Base-by-base conservation (phyloP, 1,140 invertebrate species). In the Phenacoccus solenopsis region DNA sequence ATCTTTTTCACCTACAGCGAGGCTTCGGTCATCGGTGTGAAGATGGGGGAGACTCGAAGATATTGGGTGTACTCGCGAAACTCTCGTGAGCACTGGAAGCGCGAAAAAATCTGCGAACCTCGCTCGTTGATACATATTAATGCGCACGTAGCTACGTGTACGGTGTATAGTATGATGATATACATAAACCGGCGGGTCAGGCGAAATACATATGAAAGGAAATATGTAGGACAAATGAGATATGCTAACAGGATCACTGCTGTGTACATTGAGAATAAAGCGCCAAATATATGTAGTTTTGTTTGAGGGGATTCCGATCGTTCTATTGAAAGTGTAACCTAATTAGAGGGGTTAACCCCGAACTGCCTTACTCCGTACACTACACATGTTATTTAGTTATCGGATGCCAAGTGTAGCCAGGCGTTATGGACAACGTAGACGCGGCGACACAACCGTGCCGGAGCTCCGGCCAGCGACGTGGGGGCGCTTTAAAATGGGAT, bases 341-440 rank as follows among this genome's bases (percentile, higher is more conserved):
- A 64, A 64, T 64, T 64, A 64, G 21, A 64, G 22, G 59, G 25
- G 59, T 64, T 27, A 64, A 64, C 59, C 59, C 59, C 59, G 59
- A 24, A 64, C 59, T 64, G 21, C 59, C 59, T 27, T 16, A 2
- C 59, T 64, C 4, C 32, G 32, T 64, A 64, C 16, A 24, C 59
- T 64, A 64, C 59, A 64, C 59, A 64, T 64, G 59, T 64, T 64
- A 64, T 64, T 64, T 64, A 27, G 59, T 64, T 64, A 64, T 64
- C 59, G 25, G 59, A 64, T 64, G 59, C 59, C 22, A 64, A 64
- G 59, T 64, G 59, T 64, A 27, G 59, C 59, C 59, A 64, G 59
- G 59, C 59, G 59, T 64, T 64, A 64, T 64, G 59, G 59, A 27
- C 22, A 27, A 64, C 59, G 59, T 22, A 64, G 22, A 64, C 59